These are phyloP conservation scores for Knipowitschia caucasica DNA, from an alignment of 2,797 vertebrate genomes.

Conservation along the genomic window DNA sequence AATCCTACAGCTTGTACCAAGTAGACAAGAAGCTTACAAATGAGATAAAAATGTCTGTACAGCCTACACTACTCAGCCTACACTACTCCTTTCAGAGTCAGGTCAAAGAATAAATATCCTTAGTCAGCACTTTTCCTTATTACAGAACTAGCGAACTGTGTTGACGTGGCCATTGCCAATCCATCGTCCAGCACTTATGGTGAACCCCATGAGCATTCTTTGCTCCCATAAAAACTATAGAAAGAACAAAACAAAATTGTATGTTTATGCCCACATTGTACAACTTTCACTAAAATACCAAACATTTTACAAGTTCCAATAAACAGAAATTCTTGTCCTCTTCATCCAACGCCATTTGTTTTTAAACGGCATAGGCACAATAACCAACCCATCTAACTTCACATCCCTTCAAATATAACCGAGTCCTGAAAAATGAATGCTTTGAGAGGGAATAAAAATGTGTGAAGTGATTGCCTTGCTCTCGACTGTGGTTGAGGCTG, in stretches of 20 bases:
- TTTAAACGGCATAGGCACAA: background rate
- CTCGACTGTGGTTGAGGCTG: slow-evolving; percentile 29
- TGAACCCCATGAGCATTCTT: slow-evolving; percentile 41
- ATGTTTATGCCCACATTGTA: background rate
- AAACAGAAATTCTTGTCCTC: background rate
- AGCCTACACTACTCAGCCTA: too few species aligned
- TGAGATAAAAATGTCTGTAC: too few species aligned
- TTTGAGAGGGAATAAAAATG: background rate
- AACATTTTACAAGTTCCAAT: slow-evolving; percentile 1
- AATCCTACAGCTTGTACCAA: too few species aligned
- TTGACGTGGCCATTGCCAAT: slow-evolving; percentile 67
- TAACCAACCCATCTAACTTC: background rate
- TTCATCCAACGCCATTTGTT: background rate
- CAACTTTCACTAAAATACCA: background rate
- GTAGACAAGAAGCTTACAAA: too few species aligned
- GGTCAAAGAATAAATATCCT: slow-evolving; percentile 15
- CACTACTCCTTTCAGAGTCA: too few species aligned
- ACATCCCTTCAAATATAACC: background rate
- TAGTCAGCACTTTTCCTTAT: slow-evolving; percentile 45
- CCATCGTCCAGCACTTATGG: slow-evolving; percentile 19
- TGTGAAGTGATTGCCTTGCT: slow-evolving; percentile 16
- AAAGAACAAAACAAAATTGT: slow-evolving; percentile 17
- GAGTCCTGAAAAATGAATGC: background rate
- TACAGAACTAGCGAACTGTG: slow-evolving; percentile 40
- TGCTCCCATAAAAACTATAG: slow-evolving; percentile 11